A percentile compares a stretch with the other conserved stretches of the same genome.
phyloP scores from a whole-genome alignment of 2,113 vertebrate genomes.

The Saccopteryx bilineata region DNA sequence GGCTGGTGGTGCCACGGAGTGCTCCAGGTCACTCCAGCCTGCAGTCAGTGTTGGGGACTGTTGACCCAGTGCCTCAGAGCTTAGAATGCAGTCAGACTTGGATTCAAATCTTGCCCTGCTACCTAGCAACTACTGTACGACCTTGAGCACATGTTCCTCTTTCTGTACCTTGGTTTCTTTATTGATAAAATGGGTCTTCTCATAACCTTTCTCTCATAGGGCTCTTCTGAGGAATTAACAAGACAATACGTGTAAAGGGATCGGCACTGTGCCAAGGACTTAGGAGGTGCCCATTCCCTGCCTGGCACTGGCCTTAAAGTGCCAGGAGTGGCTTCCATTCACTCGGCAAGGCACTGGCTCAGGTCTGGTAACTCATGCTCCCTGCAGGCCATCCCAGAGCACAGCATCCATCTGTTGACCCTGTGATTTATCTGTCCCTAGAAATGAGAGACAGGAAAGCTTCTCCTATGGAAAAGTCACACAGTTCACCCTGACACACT shows the following conservation, averaged over 20 bases:
- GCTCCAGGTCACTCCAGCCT: not conserved
- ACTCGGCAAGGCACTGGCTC: not conserved
- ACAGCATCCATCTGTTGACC: conserved; percentile 44
- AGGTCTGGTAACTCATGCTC: conserved; percentile 74
- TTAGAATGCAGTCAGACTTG: not conserved
- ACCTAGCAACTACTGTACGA: not conserved
- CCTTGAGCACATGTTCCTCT: not conserved
- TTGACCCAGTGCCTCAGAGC: not conserved
- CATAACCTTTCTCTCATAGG: not conserved
- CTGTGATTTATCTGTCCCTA: conserved; percentile 57
- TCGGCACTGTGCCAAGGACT: not conserved
- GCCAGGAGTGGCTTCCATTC: not conserved
- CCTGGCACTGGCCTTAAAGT: not conserved
- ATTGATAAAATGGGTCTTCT: conserved; percentile 35
- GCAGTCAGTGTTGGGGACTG: not conserved
- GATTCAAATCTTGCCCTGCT: not conserved
- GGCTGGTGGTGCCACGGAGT: accelerated
- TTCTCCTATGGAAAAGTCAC: not conserved
- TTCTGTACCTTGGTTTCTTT: conserved; percentile 32
- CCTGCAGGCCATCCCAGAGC: conserved; percentile 56
- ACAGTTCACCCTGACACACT: not conserved
- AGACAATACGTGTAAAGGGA: not conserved
- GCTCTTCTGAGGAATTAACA: not conserved
- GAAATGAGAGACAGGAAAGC: not conserved
- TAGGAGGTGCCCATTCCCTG: not conserved